Evolutionary conservation across 2,888 invertebrate genomes (phyloP).

Genomic region (Zelleria hepariella): DNA sequence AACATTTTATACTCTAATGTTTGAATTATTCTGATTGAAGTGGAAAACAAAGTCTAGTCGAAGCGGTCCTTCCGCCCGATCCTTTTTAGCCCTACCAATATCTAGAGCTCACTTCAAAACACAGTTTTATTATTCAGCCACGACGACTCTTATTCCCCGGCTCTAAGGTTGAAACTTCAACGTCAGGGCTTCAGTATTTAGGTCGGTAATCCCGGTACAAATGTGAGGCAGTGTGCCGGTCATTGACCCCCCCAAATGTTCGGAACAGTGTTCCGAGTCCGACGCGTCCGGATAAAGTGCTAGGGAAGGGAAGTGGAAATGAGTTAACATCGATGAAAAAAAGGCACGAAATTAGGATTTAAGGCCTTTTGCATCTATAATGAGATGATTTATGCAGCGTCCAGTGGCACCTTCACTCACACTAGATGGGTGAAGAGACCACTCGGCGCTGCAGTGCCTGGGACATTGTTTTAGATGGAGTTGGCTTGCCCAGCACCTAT

Average conservation of each 20-base stretch:
- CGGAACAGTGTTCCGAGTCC: conserved; percentile 30
- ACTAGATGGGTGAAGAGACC: too few species aligned
- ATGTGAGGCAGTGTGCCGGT: conserved; percentile 64
- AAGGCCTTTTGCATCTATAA: too few species aligned
- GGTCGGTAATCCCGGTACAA: not conserved
- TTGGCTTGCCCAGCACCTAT: too few species aligned
- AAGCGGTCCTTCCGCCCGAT: not conserved
- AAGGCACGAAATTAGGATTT: too few species aligned
- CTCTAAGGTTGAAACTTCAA: not conserved
- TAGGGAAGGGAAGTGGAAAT: not conserved
- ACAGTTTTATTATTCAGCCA: not conserved
- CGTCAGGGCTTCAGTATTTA: not conserved
- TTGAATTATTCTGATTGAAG: too few species aligned
- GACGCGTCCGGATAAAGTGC: not conserved
- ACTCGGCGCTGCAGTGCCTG: too few species aligned
- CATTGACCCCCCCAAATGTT: conserved; percentile 53
- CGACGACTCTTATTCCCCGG: not conserved
- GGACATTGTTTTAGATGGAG: too few species aligned
- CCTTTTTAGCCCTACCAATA: not conserved
- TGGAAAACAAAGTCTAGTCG: too few species aligned
- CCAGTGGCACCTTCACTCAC: too few species aligned
- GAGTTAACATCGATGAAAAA: not conserved
- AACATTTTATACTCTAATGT: too few species aligned
- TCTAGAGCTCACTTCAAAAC: not conserved
- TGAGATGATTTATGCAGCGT: too few species aligned